Base-by-base conservation (phyloP, 2,113 vertebrate genomes). In the Lates calcarifer region DNA sequence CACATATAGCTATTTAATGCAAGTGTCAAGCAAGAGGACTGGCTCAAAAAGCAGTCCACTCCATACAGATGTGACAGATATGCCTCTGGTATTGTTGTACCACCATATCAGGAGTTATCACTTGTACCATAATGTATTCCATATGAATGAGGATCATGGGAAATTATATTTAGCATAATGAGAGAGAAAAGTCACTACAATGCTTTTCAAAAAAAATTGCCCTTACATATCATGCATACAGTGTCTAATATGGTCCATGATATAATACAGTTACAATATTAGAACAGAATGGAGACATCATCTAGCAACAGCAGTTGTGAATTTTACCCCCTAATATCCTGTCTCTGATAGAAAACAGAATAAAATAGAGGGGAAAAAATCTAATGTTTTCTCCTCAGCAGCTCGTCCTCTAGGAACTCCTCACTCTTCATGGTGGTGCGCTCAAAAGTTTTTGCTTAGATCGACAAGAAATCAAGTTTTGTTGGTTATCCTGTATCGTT, bases 391-490 rank as follows among this genome's bases (percentile, higher is more conserved):
- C 37, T 66, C 33, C 29, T 61, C 61, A 57, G 57, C 22, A 76
- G 65, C 55, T 66, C 26, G 57, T 90, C 71, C 56, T 82, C 67
- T 15, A 90, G 56, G 73, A 92, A 87, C 64, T 71, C 18, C 56
- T 33, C 69, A 35, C 12, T 80, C 74, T 86, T 79, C 31, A 39
- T 33, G 60, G 35, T 53, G 24, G 64, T 47, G 79, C 15, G 7
- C 43, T 84, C 24, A 63, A 45, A 82, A 82, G 87, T 89, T 90
- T 53, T 64, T 84, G 92, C 94, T 93, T 89, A 84, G 84, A 88
- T 92, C 80, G 81, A 86, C 93, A 92, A 91, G 77, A 93, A 92
- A 82, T 77, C 35, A 86, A 85, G 77, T 90, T 92, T 84, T 84
- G 82, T 81, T 79, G 80, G 84, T 89, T 84, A 82, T 92, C 79